These are phyloP conservation scores for Rafetus swinhoei DNA, from an alignment of 2,113 vertebrate species.

Conservation along the genomic window DNA sequence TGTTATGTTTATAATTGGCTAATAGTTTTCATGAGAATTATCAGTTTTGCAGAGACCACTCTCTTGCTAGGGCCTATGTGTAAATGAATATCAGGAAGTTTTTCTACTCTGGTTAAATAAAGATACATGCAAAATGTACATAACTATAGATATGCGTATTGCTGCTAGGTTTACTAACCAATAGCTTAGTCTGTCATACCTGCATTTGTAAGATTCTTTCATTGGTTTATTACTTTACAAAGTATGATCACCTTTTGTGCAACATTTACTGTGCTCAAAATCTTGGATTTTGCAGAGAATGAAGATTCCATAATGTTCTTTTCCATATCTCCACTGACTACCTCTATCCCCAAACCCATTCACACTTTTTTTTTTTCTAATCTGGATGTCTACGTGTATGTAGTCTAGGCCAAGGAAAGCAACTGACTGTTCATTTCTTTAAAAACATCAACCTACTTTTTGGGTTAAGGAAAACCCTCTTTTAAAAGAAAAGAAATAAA, in stretches of 20 bases:
- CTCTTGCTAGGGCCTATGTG: background rate
- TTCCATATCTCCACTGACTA: slow-evolving; percentile 17
- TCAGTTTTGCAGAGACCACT: slow-evolving; percentile 40
- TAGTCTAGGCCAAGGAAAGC: background rate
- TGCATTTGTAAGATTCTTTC: slow-evolving; percentile 51
- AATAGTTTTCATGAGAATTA: slow-evolving; percentile 61
- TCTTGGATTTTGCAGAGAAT: slow-evolving; percentile 32
- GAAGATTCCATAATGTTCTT: slow-evolving; percentile 22
- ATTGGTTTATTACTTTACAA: slow-evolving; percentile 29
- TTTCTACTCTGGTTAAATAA: slow-evolving; percentile 18
- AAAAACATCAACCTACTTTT: background rate
- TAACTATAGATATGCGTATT: background rate
- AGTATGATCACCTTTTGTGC: slow-evolving; percentile 42
- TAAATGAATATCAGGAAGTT: slow-evolving; percentile 28
- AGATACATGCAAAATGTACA: slow-evolving; percentile 31
- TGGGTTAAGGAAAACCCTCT: background rate
- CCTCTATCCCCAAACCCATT: background rate
- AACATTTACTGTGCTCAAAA: background rate
- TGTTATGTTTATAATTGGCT: slow-evolving; percentile 51
- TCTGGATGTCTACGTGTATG: slow-evolving; percentile 1
- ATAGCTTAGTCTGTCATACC: background rate
- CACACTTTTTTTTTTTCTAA: background rate
- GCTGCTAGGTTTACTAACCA: background rate
- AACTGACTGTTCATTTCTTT: background rate
- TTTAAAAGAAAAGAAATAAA: background rate